Conservation (phyloP, 2,797 vertebrate species). For the Bovichtus diacanthus region DNA sequence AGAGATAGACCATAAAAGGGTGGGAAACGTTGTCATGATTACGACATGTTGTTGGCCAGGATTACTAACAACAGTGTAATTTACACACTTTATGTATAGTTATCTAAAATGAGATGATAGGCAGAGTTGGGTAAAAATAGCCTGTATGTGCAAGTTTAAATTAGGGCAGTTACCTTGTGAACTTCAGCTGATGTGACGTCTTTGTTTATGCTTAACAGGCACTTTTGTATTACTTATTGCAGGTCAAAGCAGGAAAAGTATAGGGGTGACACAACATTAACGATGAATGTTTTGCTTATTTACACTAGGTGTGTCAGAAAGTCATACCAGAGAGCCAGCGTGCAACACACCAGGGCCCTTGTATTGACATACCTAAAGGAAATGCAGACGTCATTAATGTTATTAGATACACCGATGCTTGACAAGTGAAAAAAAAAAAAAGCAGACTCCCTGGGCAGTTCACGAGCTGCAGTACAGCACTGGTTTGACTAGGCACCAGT, state of each 20-base stretch:
- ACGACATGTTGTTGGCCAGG: neutral
- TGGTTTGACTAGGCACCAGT: slow-evolving; percentile 11
- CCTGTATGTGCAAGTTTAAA: neutral
- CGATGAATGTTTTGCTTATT: neutral
- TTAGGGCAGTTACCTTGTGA: neutral
- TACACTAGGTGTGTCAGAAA: neutral
- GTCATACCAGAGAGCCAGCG: neutral
- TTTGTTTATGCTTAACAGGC: neutral
- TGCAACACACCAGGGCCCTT: neutral
- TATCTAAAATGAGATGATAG: neutral
- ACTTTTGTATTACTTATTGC: slow-evolving; percentile 9
- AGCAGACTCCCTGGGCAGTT: slow-evolving; percentile 1
- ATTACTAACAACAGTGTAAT: neutral
- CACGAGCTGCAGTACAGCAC: neutral
- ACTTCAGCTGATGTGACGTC: neutral
- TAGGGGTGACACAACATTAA: neutral
- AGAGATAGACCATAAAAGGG: neutral
- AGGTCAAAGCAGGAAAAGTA: neutral
- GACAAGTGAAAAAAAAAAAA: neutral
- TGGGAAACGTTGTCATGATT: neutral
- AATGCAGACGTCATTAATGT: neutral
- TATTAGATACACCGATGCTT: neutral
- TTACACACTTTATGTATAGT: neutral
- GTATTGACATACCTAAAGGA: neutral
- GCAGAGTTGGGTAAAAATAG: neutral